Evolutionary conservation across 2,797 vertebrate genomes (phyloP).

Genomic region (Sciurus carolinensis): DNA sequence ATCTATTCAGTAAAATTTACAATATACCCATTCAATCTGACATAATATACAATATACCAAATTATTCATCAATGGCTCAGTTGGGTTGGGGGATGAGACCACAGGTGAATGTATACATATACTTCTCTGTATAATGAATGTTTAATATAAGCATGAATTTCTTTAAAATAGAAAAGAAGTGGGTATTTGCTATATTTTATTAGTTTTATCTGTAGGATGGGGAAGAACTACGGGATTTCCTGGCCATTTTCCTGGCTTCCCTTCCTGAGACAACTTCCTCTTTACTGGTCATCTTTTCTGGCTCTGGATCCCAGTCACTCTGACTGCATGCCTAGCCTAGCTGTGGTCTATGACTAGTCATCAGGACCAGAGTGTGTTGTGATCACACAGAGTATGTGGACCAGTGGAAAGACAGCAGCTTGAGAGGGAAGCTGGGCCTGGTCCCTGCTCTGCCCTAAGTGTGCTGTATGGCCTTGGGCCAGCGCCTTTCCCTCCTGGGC

Average conservation of each 20-base stretch:
- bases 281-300: background rate
- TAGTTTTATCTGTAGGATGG: background rate
- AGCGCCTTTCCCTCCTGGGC: conserved; percentile 11
- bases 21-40: background rate
- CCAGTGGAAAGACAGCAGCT: background rate
- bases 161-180: background rate
- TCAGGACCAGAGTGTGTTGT: background rate
- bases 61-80: background rate
- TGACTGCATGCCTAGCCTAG: background rate
- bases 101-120: background rate
- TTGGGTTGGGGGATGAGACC: background rate
- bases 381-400: background rate
- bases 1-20: background rate
- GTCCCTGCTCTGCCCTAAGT: background rate
- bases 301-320: background rate
- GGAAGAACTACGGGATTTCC: background rate
- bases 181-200: background rate
- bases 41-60: background rate
- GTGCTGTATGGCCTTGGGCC: background rate
- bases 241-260: background rate
- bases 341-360: background rate
- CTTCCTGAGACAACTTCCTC: background rate
- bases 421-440: background rate
- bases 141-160: background rate
- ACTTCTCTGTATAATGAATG: conserved; percentile 3